Percentiles rank a stretch among this genome's conserved stretches.
Evolutionary conservation across 2,113 vertebrate genomes (phyloP).

Genomic region (Xiphophorus hellerii): DNA sequence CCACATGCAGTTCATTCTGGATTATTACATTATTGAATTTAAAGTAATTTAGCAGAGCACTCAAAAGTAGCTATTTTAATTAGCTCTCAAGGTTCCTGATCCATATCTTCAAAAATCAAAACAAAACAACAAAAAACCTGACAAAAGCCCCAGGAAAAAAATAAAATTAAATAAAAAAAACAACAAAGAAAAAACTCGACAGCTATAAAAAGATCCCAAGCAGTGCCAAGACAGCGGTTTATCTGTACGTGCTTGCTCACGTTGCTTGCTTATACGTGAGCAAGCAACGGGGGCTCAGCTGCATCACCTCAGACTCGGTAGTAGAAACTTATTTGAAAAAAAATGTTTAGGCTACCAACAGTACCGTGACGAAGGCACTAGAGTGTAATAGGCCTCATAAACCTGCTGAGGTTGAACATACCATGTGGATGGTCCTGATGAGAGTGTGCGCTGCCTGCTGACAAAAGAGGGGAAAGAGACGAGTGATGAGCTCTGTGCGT

Average conservation of each 20-base stretch:
- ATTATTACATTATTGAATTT: slow-evolving; percentile 3
- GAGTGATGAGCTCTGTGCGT: slow-evolving; percentile 63
- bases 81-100: slow-evolving; percentile 1
- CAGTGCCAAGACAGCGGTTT: slow-evolving; percentile 7
- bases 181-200: not conserved
- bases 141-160: too few species aligned
- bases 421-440: slow-evolving; percentile 68
- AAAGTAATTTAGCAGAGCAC: slow-evolving; percentile 9
- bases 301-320: slow-evolving; percentile 24
- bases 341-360: slow-evolving; percentile 20
- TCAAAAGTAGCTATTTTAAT: not conserved
- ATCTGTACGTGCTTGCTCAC: too few species aligned
- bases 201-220: not conserved
- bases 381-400: slow-evolving; percentile 47
- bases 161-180: not conserved
- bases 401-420: slow-evolving; percentile 49
- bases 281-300: slow-evolving; percentile 12
- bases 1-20: slow-evolving; percentile 1
- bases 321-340: slow-evolving; percentile 39
- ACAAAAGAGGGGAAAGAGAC: slow-evolving; percentile 59
- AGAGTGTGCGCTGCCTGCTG: slow-evolving; percentile 70
- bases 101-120: slow-evolving; percentile 17
- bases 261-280: too few species aligned
- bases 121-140: too few species aligned
- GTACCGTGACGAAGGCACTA: slow-evolving; percentile 39